Evolutionary conservation across 2,113 vertebrate genomes (phyloP).

Genomic region (Noctilio leporinus): DNA sequence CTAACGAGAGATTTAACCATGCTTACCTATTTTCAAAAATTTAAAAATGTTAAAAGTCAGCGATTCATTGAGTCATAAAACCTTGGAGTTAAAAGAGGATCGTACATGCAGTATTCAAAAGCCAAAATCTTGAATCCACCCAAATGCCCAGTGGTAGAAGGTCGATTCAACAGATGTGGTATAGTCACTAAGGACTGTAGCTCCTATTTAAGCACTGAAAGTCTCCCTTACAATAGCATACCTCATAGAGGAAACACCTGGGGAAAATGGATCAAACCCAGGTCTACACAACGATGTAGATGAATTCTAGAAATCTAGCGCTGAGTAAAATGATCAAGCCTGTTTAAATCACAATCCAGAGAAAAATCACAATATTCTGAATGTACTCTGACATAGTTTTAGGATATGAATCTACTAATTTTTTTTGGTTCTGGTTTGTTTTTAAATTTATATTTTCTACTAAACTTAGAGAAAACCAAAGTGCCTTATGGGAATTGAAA

Average conservation of each 20-base stretch:
- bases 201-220: rapidly evolving
- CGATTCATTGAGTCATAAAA: not conserved
- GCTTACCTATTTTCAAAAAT: not conserved
- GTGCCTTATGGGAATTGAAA: not conserved
- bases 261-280: not conserved
- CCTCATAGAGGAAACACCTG: not conserved
- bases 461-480: not conserved
- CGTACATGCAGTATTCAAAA: not conserved
- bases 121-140: not conserved
- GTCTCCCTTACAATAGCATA: not conserved
- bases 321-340: not conserved
- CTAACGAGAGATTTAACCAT: not conserved
- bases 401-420: not conserved
- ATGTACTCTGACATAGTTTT: not conserved
- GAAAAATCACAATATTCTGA: not conserved
- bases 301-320: not conserved
- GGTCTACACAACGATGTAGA: not conserved
- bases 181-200: not conserved
- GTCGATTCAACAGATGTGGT: not conserved
- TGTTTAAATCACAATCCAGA: not conserved
- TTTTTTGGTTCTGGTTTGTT: not conserved
- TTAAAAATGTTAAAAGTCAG: not conserved
- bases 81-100: not conserved
- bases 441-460: not conserved
- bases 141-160: not conserved